These are phyloP conservation scores for Phycodurus eques DNA, from an alignment of 2,113 vertebrate species.

Conservation along the genomic window DNA sequence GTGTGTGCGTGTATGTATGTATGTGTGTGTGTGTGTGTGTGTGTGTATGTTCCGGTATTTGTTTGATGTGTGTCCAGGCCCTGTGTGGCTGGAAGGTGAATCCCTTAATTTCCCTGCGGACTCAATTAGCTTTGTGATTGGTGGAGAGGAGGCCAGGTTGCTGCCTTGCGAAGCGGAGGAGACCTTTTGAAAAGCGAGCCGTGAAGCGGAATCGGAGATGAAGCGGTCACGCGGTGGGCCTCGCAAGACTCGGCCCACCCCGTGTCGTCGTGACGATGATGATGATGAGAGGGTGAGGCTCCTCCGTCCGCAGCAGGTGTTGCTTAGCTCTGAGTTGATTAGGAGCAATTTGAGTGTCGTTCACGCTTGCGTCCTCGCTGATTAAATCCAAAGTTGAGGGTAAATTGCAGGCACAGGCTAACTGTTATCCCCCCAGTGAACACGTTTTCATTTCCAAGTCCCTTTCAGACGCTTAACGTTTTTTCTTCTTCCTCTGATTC, in stretches of 20 bases:
- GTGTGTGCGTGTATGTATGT: slow-evolving; percentile 1
- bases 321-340: slow-evolving; percentile 59
- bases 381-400: slow-evolving; percentile 62
- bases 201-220: slow-evolving; percentile 68
- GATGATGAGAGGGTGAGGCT: slow-evolving; percentile 49
- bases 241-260: slow-evolving; percentile 39
- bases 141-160: slow-evolving; percentile 72
- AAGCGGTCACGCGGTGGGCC: slow-evolving; percentile 55
- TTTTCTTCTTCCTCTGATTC: background rate
- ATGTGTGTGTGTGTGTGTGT: background rate
- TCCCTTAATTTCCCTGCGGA: slow-evolving; percentile 73
- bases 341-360: slow-evolving; percentile 67
- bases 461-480: slow-evolving; percentile 51
- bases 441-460: slow-evolving; percentile 63
- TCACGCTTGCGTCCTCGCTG: slow-evolving; percentile 59
- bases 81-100: slow-evolving; percentile 72
- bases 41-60: slow-evolving; percentile 66
- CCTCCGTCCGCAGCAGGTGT: slow-evolving; percentile 65
- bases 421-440: slow-evolving; percentile 60
- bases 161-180: slow-evolving; percentile 65
- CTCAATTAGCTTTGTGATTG: slow-evolving; percentile 77
- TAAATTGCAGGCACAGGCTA: slow-evolving; percentile 64
- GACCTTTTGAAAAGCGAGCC: slow-evolving; percentile 70
- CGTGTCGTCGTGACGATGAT: slow-evolving; percentile 49
- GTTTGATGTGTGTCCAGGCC: slow-evolving; percentile 76